These are phyloP conservation scores for Oreochromis aureus DNA, from an alignment of 2,113 vertebrate genomes.

Conservation along the genomic window DNA sequence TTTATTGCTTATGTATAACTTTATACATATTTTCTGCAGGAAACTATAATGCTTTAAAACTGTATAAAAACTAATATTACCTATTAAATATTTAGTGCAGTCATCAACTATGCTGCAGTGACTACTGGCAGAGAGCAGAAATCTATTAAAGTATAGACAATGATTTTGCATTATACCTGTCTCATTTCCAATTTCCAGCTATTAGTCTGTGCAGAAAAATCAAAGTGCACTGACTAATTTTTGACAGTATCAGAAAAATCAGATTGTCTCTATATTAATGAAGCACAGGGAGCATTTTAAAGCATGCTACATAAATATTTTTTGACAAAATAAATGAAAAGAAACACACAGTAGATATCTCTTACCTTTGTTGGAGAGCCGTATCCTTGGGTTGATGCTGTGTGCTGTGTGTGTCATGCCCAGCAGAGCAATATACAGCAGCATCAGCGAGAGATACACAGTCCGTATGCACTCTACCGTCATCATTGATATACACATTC, in stretches of 20 bases:
- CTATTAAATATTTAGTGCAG: background rate
- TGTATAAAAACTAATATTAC: background rate
- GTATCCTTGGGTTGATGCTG: conserved; percentile 62
- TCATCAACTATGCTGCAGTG: no score
- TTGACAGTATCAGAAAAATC: background rate
- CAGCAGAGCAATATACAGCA: conserved; percentile 35
- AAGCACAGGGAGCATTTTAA: background rate
- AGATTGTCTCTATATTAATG: background rate
- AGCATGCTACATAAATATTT: background rate
- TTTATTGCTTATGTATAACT: background rate
- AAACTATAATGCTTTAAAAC: background rate
- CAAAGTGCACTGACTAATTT: background rate
- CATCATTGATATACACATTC: conserved; percentile 8
- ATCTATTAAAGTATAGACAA: background rate
- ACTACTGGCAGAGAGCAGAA: background rate
- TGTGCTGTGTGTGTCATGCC: conserved; percentile 21
- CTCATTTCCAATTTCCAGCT: background rate
- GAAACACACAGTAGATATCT: background rate
- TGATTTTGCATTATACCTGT: background rate
- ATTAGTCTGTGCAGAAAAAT: background rate
- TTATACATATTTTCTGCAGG: background rate
- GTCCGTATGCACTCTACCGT: conserved; percentile 39
- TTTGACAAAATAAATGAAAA: background rate
- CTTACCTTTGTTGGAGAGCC: conserved; percentile 66
- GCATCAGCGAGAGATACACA: conserved; percentile 38